Evolutionary conservation across 2,888 invertebrate species (phyloP).

Genomic region (Galeruca laticollis): DNA sequence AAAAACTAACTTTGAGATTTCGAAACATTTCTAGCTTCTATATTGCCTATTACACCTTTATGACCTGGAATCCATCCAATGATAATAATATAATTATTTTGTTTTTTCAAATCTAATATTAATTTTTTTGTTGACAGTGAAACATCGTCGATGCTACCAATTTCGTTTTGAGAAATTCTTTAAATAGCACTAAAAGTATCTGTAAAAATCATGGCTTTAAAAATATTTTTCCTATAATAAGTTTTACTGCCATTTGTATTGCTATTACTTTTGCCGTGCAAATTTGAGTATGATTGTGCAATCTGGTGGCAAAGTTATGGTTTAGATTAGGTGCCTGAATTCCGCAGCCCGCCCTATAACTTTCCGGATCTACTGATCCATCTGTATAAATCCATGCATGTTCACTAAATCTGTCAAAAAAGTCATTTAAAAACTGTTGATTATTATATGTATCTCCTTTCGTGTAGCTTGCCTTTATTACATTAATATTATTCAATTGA

Average conservation of each 20-base stretch:
- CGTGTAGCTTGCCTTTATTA: too few species aligned
- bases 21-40: too few species aligned
- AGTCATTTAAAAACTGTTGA: background rate
- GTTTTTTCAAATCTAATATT: too few species aligned
- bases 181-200: background rate
- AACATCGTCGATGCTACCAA: too few species aligned
- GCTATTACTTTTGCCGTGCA: background rate
- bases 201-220: background rate
- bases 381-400: background rate
- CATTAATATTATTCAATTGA: too few species aligned
- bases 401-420: too few species aligned
- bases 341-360: background rate
- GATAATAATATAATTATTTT: too few species aligned
- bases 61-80: too few species aligned
- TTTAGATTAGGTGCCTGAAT: background rate
- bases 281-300: background rate
- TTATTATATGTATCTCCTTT: too few species aligned
- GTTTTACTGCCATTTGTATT: background rate
- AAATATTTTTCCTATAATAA: background rate
- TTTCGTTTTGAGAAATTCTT: background rate
- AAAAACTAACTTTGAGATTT: too few species aligned
- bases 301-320: too few species aligned
- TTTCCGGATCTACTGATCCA: background rate
- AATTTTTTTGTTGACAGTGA: too few species aligned
- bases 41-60: background rate